Conservation (phyloP, 1,140 invertebrate species). For the Hestina assimilis region DNA sequence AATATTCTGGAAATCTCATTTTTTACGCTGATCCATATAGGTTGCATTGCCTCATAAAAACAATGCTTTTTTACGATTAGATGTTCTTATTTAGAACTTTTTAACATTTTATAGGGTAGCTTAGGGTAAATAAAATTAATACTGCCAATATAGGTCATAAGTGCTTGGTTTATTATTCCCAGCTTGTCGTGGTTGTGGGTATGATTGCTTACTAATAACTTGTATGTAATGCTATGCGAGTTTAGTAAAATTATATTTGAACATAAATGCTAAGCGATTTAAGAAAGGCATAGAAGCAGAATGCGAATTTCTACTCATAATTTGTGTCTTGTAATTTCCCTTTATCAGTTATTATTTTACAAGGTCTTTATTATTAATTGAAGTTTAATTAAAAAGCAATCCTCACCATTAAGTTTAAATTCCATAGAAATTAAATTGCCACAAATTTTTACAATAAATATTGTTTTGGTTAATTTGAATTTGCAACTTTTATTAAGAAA, state of each 20-base stretch:
- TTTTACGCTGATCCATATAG: neutral
- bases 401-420: too few species aligned
- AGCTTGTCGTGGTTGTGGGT: constrained; percentile 31
- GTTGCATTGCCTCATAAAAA: constrained; percentile 3
- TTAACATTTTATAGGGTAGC: constrained; percentile 12
- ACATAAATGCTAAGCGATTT: constrained; percentile 30
- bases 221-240: constrained; percentile 37
- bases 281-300: neutral
- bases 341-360: too few species aligned
- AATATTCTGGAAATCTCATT: neutral
- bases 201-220: constrained; percentile 19
- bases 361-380: too few species aligned
- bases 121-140: constrained; percentile 35
- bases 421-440: too few species aligned
- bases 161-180: constrained; percentile 50
- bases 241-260: constrained; percentile 28
- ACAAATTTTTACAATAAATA: too few species aligned
- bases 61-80: constrained; percentile 1
- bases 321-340: neutral
- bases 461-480: too few species aligned
- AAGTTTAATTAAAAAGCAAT: too few species aligned
- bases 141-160: constrained; percentile 61
- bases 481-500: too few species aligned
- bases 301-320: constrained; percentile 16
- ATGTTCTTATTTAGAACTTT: constrained; percentile 11